Percentiles rank a stretch among this genome's conserved stretches.
Evolutionary conservation across 2,797 vertebrate genomes (phyloP).

Genomic region (Columba guinea): DNA sequence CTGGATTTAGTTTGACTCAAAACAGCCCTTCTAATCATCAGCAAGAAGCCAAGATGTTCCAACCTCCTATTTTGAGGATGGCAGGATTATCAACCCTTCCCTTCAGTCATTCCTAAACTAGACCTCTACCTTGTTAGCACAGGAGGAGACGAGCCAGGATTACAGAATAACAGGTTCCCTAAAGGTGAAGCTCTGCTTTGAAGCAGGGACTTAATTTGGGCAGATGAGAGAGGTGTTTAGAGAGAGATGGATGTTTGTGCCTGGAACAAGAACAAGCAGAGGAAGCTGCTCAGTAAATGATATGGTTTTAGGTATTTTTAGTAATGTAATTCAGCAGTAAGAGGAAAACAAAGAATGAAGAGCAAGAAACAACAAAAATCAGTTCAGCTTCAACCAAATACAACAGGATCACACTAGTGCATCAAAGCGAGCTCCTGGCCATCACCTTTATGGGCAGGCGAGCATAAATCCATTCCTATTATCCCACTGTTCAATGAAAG

Average conservation of each 20-base stretch:
- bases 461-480: background rate
- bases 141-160: background rate
- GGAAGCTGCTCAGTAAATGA: slow-evolving; percentile 29
- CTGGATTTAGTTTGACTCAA: background rate
- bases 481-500: rapidly evolving
- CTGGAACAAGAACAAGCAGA: slow-evolving; percentile 47
- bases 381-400: background rate
- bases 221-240: background rate
- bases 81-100: background rate
- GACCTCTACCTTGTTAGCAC: background rate
- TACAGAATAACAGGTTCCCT: background rate
- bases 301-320: slow-evolving; percentile 30
- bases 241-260: slow-evolving; percentile 41
- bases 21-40: background rate
- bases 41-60: background rate
- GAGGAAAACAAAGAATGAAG: slow-evolving; percentile 23
- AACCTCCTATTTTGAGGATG: background rate
- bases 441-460: background rate
- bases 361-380: background rate
- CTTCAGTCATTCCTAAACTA: background rate
- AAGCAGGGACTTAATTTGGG: slow-evolving; percentile 14
- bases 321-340: slow-evolving; percentile 12
- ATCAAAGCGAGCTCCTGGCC: background rate
- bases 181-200: slow-evolving; percentile 4
- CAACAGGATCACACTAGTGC: rapidly evolving